Evolutionary conservation across 1,140 invertebrate species (phyloP).

Genomic region (Solen grandis): DNA sequence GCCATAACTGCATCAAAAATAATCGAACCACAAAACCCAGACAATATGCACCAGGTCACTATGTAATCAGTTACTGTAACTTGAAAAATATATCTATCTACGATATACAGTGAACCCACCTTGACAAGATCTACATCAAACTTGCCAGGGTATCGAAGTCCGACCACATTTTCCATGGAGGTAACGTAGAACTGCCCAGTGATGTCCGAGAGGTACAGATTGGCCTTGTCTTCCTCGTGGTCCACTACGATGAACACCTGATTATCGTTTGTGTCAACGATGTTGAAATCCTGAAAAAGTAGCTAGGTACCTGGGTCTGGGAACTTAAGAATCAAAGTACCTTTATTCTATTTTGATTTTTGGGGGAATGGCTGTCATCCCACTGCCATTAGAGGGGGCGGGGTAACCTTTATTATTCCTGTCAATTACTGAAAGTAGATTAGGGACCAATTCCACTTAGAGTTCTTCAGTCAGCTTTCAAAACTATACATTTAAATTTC

Average conservation of each 20-base stretch:
- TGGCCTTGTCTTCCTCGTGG: slow-evolving; percentile 87
- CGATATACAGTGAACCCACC: too few species aligned
- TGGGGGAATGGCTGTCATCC: background rate
- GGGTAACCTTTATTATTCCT: too few species aligned
- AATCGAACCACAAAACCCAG: too few species aligned
- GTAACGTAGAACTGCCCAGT: slow-evolving; percentile 85
- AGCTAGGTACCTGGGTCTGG: background rate
- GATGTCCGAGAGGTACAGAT: slow-evolving; percentile 86
- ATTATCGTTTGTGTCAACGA: slow-evolving; percentile 90
- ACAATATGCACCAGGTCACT: too few species aligned
- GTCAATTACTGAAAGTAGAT: too few species aligned
- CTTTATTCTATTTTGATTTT: background rate
- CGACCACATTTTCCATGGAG: slow-evolving; percentile 89
- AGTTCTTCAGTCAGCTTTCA: too few species aligned
- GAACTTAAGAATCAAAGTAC: background rate
- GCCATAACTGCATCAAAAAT: too few species aligned
- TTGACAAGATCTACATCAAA: slow-evolving; percentile 68
- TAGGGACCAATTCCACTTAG: too few species aligned
- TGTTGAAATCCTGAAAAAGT: slow-evolving; percentile 86
- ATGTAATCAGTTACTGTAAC: too few species aligned
- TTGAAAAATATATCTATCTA: too few species aligned
- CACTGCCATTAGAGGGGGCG: background rate
- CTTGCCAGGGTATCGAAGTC: slow-evolving; percentile 51
- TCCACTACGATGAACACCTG: slow-evolving; percentile 90
- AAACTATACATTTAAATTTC: too few species aligned